Evolutionary conservation across 2,113 vertebrate genomes (phyloP), one percentile per base, ranked within the genome.

Genomic region (Oncorhynchus clarkii): DNA sequence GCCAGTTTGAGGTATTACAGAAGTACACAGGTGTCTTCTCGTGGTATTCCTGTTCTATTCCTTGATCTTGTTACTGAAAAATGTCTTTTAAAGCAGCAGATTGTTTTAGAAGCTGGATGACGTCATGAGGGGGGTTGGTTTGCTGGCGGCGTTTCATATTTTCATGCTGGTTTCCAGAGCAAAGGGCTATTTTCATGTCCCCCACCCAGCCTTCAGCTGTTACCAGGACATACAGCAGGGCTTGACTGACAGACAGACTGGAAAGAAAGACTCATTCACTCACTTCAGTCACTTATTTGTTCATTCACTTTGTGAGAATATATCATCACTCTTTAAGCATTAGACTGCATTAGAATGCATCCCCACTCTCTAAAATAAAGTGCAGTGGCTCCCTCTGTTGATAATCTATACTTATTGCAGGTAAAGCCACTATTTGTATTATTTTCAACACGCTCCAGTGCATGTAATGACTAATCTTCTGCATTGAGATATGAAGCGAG

Each of bases 21-120:
- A 62, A 45, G 9, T 73, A 84, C 67, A 72, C 70, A 72, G 51
- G 6, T 69, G 77, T 29, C 85, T 82, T 79, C 84, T 87, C 78
- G 87, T 77, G 81, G 76, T 70, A 71, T 45, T 22, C 3, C 78
- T 74, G 8, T 45, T 45, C 39, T 45, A n/a, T 65, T 39, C 39
- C 67, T 45, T 45, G 20, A 64, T 68, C n/a, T 73, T 26, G 5
- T 54, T 75, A 67, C 65, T 65, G 22, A 77, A 77, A 18, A 4
- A 2, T 75, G 29, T n/a, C 8, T n/a, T n/a, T 60, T 27, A 72
- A 60, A 54, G 66, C 8, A 5, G 11, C 45, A 0, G 76, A 73
- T 65, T 68, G 65, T 79, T 86, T 73, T 2, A 77, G 66, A 51
- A 74, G 7, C 67, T 0, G 24, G 39, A 74, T 74, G 80, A 77